Percentiles rank a stretch among this genome's conserved stretches.
These are phyloP conservation scores for Caenorhabditis latens DNA, from an alignment of 1,140 invertebrate species.

Conservation along the genomic window DNA sequence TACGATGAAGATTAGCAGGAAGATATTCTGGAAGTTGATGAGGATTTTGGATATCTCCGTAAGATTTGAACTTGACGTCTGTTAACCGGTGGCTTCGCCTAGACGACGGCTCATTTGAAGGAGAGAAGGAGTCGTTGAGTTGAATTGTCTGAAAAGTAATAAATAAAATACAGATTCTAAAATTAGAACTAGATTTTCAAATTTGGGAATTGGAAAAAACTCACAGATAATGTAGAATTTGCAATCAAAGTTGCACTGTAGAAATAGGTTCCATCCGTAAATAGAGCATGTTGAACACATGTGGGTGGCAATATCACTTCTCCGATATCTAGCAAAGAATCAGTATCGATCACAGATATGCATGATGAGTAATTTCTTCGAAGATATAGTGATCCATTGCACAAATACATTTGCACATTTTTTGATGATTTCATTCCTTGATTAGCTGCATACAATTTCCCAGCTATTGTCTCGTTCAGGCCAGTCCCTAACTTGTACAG, in stretches of 20 bases:
- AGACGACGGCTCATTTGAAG: slow-evolving; percentile 32
- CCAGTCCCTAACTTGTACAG: slow-evolving; percentile 76
- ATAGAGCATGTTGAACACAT: slow-evolving; percentile 71
- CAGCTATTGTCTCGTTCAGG: slow-evolving; percentile 71
- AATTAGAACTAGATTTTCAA: background rate
- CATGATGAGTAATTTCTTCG: slow-evolving; percentile 73
- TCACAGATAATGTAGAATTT: slow-evolving; percentile 58
- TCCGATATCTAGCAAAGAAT: slow-evolving; percentile 73
- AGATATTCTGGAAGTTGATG: slow-evolving; percentile 60
- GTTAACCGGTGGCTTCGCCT: slow-evolving; percentile 68
- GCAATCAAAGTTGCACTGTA: slow-evolving; percentile 64
- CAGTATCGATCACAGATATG: slow-evolving; percentile 74
- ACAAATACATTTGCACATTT: slow-evolving; percentile 61
- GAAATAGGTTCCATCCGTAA: slow-evolving; percentile 71
- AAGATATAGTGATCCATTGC: slow-evolving; percentile 74
- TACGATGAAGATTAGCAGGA: slow-evolving; percentile 60
- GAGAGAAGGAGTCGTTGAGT: slow-evolving; percentile 62
- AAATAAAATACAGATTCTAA: background rate
- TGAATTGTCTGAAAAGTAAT: slow-evolving; percentile 48
- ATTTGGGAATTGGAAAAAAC: background rate
- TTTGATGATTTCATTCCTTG: slow-evolving; percentile 66
- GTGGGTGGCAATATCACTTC: slow-evolving; percentile 73
- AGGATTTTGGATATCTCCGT: slow-evolving; percentile 68
- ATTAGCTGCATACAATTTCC: slow-evolving; percentile 73
- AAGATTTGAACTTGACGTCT: slow-evolving; percentile 68